A percentile compares a stretch with the other conserved stretches of the same genome.
These are phyloP conservation scores for Pica pica DNA, from an alignment of 2,113 vertebrate species.

Conservation along the genomic window DNA sequence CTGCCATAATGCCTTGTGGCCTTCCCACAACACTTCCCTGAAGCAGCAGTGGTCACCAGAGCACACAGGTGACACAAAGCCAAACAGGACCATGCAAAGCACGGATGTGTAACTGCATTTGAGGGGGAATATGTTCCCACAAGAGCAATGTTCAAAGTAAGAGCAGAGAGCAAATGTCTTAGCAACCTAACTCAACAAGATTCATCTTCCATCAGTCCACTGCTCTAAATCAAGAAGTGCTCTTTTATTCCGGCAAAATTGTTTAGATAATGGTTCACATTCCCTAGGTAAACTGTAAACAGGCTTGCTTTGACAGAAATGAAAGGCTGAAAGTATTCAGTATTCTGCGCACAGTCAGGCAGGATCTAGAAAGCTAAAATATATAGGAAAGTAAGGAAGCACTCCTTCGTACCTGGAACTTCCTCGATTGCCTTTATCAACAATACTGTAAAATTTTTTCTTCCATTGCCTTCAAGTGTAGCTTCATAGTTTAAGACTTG, in stretches of 20 bases:
- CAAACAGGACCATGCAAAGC: background rate
- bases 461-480: background rate
- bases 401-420: background rate
- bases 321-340: background rate
- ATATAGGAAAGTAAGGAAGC: background rate
- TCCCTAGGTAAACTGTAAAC: background rate
- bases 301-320: background rate
- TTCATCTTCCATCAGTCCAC: background rate
- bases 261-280: background rate
- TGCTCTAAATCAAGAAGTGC: background rate
- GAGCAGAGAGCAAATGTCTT: background rate
- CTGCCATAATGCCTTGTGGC: background rate
- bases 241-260: background rate
- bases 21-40: background rate
- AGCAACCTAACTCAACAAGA: background rate
- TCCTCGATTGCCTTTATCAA: background rate
- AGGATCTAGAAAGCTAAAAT: background rate
- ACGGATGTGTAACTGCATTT: background rate
- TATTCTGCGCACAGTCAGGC: background rate
- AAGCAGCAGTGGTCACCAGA: background rate
- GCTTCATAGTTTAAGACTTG: background rate
- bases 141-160: background rate
- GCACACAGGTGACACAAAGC: background rate
- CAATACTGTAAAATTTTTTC: background rate
- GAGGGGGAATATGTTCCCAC: background rate